Evolutionary conservation across 2,888 invertebrate species (phyloP), one percentile per base, ranked within the genome.

Genomic region (Kryphioiulus occultus): DNA sequence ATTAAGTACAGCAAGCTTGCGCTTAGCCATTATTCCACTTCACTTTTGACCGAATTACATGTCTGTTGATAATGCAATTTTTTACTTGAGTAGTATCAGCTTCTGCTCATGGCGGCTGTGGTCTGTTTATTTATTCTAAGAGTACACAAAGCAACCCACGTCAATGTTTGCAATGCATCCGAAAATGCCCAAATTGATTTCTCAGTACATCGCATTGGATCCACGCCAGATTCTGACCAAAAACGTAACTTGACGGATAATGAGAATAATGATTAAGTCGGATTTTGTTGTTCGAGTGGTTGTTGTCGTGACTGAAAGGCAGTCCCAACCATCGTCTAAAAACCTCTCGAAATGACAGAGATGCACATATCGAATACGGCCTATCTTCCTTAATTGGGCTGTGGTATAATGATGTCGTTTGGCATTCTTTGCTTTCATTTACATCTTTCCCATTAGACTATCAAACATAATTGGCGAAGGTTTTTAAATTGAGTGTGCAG

Each of bases 381-480:
- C 68, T 68, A 68, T 68, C 68, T 68, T 68, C 68, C 68, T 68
- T 68, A 68, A 68, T 68, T 68, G 68, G 68, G 68, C 68, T 68
- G 68, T 68, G 68, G 68, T 68, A 68, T 68, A 68, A 68, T 68
- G 68, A 68, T 68, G 68, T 68, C 68, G 68, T 85, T 85, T 85
- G 39, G 39, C 35, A 85, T 44, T 85, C 85, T 44, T 39, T 85
- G 85, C 39, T 85, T 42, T 85, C 42, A 39, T 85, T 85, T 85
- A 85, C 85, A 44, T 44, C 85, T 85, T 85, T 85, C 85, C 85
- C 42, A 85, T 85, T 39, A 42, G 42, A 85, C 85, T 44, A 85
- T 44, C 85, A 85, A 85, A 85, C 39, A 85, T 85, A 44, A 85
- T 85, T 68, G 68, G 68, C 68, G 68, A 68, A 68, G 68, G 68